phyloP scores from a whole-genome alignment of 1,140 invertebrate species.

The Hyles vespertilio region DNA sequence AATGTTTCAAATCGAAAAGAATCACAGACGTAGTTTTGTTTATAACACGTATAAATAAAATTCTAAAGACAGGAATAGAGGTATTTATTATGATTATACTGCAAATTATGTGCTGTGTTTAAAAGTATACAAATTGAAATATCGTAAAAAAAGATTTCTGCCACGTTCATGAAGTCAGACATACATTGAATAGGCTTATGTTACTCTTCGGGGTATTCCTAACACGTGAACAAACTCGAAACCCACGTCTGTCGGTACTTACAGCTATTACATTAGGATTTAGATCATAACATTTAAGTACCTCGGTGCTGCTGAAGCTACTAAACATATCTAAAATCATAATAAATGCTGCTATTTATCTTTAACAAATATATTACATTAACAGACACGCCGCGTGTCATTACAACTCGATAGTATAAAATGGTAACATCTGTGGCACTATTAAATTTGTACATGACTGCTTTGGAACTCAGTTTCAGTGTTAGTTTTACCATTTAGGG shows the following conservation, averaged over 20 bases:
- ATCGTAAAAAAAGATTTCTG: too few relatives aligned
- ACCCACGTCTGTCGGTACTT: constrained; percentile 4
- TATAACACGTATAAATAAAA: too few relatives aligned
- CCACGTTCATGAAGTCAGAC: too few relatives aligned
- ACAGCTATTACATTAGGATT: constrained; percentile 9
- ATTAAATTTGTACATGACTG: constrained; percentile 26
- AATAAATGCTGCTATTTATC: constrained; percentile 51
- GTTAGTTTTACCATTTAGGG: constrained; percentile 20
- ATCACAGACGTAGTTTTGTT: too few relatives aligned
- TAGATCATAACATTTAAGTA: constrained; percentile 35
- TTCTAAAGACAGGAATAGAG: too few relatives aligned
- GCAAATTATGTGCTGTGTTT: too few relatives aligned
- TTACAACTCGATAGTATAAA: neutral
- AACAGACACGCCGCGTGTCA: neutral
- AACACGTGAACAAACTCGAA: neutral
- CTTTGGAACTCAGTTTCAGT: constrained; percentile 9
- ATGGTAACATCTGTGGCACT: constrained; percentile 25
- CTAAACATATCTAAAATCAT: constrained; percentile 29
- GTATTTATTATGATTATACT: too few relatives aligned
- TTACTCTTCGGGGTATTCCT: too few relatives aligned
- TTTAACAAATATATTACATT: constrained; percentile 5
- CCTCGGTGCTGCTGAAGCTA: constrained; percentile 43
- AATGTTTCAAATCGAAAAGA: too few relatives aligned
- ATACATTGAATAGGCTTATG: too few relatives aligned
- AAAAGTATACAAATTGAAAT: too few relatives aligned